Conservation (phyloP, 2,888 invertebrate genomes). For the Leptogaster cylindrica region DNA sequence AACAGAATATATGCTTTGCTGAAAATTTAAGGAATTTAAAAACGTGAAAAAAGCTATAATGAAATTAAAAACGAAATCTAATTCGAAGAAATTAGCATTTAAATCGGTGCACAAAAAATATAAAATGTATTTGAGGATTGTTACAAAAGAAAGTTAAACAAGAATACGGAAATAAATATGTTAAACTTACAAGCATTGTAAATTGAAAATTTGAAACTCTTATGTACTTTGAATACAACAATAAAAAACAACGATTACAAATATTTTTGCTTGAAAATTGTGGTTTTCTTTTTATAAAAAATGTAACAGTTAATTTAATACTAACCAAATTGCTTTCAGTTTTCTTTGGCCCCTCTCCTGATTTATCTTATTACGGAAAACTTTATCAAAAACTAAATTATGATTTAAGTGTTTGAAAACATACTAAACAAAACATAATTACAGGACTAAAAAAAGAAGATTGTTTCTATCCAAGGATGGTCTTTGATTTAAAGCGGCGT, state of each 20-base stretch:
- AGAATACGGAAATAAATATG: background rate
- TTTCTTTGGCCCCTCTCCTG: background rate
- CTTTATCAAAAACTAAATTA: too few relatives aligned
- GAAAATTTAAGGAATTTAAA: too few relatives aligned
- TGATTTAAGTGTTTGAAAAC: too few relatives aligned
- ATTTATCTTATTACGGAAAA: too few relatives aligned
- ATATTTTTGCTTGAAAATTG: conserved; percentile 28
- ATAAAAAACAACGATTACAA: conserved; percentile 22
- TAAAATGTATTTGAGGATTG: conserved; percentile 8
- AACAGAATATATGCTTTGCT: too few relatives aligned
- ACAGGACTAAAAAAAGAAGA: too few relatives aligned
- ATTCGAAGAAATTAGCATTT: background rate
- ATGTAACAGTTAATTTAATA: too few relatives aligned
- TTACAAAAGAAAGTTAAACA: conserved; percentile 1
- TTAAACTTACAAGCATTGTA: background rate
- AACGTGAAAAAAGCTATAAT: background rate
- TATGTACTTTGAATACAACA: conserved; percentile 33
- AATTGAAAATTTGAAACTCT: background rate
- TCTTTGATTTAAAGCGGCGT: too few relatives aligned
- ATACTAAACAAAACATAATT: too few relatives aligned
- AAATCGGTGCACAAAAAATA: conserved; percentile 24
- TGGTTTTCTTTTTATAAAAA: conserved; percentile 2
- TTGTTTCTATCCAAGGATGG: too few relatives aligned
- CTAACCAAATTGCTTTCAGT: too few relatives aligned
- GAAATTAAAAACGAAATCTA: conserved; percentile 9